phyloP scores from a whole-genome alignment of 2,797 vertebrate species.

The Sylvia borin region DNA sequence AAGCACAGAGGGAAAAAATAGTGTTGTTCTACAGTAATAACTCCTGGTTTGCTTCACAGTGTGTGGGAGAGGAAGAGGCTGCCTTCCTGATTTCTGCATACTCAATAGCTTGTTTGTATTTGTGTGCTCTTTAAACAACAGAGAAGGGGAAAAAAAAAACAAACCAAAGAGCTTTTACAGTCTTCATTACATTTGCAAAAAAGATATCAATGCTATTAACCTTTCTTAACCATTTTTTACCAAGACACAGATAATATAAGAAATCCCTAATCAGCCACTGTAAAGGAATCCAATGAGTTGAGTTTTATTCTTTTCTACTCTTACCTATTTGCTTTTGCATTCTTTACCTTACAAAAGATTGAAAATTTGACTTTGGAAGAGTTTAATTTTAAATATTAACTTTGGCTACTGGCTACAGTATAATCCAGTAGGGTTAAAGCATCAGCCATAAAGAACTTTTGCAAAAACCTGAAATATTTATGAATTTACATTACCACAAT shows the following conservation, averaged over 20 bases:
- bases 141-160: neutral
- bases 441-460: neutral
- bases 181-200: neutral
- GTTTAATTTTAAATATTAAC: slow-evolving; percentile 23
- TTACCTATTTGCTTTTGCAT: neutral
- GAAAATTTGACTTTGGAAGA: neutral
- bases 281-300: neutral
- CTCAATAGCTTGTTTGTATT: slow-evolving; percentile 26
- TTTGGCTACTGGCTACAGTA: neutral
- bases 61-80: slow-evolving; percentile 33
- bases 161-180: neutral
- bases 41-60: slow-evolving; percentile 32
- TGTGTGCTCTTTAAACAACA: slow-evolving; percentile 1
- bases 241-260: neutral
- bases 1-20: slow-evolving; percentile 3
- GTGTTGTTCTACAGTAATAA: neutral
- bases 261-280: neutral
- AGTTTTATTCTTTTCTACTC: neutral
- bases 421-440: neutral
- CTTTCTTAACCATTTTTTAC: neutral
- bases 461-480: neutral
- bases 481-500: neutral
- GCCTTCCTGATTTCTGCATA: slow-evolving; percentile 16
- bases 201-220: neutral
- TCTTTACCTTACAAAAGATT: neutral